These are phyloP conservation scores for Coboldia fuscipes DNA, from an alignment of 1,140 invertebrate species.

Conservation along the genomic window DNA sequence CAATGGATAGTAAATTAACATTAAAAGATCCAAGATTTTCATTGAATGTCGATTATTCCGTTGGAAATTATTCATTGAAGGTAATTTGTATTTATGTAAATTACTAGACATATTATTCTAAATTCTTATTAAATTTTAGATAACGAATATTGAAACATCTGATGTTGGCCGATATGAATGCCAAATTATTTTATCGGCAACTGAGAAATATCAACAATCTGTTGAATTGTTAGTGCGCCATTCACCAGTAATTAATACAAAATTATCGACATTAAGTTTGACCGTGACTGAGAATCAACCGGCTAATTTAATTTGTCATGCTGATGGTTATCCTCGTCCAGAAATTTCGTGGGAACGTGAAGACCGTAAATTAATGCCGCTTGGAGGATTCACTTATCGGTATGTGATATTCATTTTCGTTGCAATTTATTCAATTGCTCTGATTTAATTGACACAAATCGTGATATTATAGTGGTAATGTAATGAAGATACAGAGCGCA, in stretches of 20 bases:
- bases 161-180: slow-evolving; percentile 61
- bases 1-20: slow-evolving; percentile 42
- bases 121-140: slow-evolving; percentile 26
- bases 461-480: slow-evolving; percentile 34
- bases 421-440: neutral
- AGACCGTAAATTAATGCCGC: slow-evolving; percentile 60
- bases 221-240: slow-evolving; percentile 49
- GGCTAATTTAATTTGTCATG: slow-evolving; percentile 51
- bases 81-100: neutral
- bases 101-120: too few species aligned
- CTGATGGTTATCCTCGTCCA: slow-evolving; percentile 45
- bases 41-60: neutral
- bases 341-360: slow-evolving; percentile 60
- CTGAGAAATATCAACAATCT: slow-evolving; percentile 42
- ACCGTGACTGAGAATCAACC: slow-evolving; percentile 46
- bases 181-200: slow-evolving; percentile 45
- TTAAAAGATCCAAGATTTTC: slow-evolving; percentile 47
- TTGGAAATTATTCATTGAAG: neutral
- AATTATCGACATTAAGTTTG: slow-evolving; percentile 44
- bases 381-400: slow-evolving; percentile 43
- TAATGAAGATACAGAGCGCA: slow-evolving; percentile 39
- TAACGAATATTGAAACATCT: slow-evolving; percentile 62
- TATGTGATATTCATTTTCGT: slow-evolving; percentile 4
- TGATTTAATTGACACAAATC: neutral
- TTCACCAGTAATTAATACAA: slow-evolving; percentile 59